These are phyloP conservation scores for Lampropteryx suffumata DNA, from an alignment of 2,888 invertebrate genomes.

Conservation along the genomic window DNA sequence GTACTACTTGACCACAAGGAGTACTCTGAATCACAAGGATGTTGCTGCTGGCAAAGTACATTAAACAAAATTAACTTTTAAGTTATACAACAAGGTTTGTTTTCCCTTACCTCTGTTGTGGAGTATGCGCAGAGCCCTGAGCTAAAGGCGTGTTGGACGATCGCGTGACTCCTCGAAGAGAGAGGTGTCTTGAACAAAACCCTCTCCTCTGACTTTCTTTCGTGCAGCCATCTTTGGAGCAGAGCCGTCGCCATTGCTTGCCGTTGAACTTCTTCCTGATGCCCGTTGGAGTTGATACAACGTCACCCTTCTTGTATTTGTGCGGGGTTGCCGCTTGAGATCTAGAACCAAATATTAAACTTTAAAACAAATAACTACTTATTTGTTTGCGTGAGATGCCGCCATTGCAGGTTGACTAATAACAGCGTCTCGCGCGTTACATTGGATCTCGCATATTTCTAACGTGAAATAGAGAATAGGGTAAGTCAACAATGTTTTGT, in stretches of 20 bases:
- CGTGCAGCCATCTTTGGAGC: slow-evolving; percentile 96
- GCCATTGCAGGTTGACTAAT: too few species aligned
- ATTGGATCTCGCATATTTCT: too few species aligned
- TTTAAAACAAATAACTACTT: too few species aligned
- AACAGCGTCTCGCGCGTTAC: too few species aligned
- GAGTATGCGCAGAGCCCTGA: slow-evolving; percentile 69
- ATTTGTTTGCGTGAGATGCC: too few species aligned
- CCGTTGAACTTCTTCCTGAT: slow-evolving; percentile 99
- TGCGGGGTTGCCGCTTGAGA: slow-evolving; percentile 97
- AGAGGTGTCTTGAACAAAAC: slow-evolving; percentile 97
- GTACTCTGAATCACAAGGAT: too few species aligned
- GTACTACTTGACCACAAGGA: too few species aligned
- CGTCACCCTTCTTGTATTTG: slow-evolving; percentile 98
- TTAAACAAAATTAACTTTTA: too few species aligned
- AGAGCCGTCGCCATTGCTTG: slow-evolving; percentile 99
- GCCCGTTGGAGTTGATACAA: slow-evolving; percentile 96
- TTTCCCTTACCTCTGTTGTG: slow-evolving; percentile 66
- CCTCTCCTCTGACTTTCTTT: slow-evolving; percentile 98
- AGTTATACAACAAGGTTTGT: too few species aligned
- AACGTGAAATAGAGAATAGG: too few species aligned
- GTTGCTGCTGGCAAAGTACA: too few species aligned
- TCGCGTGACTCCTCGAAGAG: slow-evolving; percentile 88
- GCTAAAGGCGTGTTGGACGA: slow-evolving; percentile 74
- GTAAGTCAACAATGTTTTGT: too few species aligned
- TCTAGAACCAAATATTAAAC: slow-evolving; percentile 73